These are phyloP conservation scores for Hormaphis cornu DNA, from an alignment of 1,140 invertebrate species.

Conservation along the genomic window DNA sequence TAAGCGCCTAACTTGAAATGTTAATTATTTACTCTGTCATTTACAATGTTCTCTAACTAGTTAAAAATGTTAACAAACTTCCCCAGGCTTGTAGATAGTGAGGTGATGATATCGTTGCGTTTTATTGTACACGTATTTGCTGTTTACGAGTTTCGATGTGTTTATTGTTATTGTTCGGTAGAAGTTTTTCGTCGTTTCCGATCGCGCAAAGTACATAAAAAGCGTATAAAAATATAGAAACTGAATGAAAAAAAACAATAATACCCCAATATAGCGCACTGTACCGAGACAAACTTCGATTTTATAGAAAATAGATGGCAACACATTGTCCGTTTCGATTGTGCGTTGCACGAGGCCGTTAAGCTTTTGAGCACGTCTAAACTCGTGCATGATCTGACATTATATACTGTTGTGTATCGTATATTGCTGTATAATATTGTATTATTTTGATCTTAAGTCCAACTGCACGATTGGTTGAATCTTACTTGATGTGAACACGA, in stretches of 20 bases:
- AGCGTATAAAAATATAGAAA: not conserved
- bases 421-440: too few relatives aligned
- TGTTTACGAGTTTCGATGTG: not conserved
- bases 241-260: not conserved
- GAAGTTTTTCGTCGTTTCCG: too few relatives aligned
- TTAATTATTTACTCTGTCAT: too few relatives aligned
- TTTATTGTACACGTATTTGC: not conserved
- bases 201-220: not conserved
- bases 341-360: not conserved
- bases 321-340: slow-evolving; percentile 3
- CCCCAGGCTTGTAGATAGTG: not conserved
- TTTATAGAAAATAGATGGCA: not conserved
- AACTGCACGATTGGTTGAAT: too few relatives aligned
- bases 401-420: not conserved
- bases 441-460: not conserved
- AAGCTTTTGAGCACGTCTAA: not conserved
- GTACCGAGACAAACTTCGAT: not conserved
- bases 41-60: too few relatives aligned
- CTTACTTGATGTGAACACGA: too few relatives aligned
- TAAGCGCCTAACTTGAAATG: too few relatives aligned
- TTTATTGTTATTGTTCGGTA: not conserved
- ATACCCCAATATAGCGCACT: not conserved
- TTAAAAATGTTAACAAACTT: too few relatives aligned
- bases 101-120: not conserved
- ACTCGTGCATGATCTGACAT: not conserved